Percentiles rank a stretch among this genome's conserved stretches.
Evolutionary conservation across 2,113 vertebrate genomes (phyloP).

Genomic region (Leucoraja erinaceus): DNA sequence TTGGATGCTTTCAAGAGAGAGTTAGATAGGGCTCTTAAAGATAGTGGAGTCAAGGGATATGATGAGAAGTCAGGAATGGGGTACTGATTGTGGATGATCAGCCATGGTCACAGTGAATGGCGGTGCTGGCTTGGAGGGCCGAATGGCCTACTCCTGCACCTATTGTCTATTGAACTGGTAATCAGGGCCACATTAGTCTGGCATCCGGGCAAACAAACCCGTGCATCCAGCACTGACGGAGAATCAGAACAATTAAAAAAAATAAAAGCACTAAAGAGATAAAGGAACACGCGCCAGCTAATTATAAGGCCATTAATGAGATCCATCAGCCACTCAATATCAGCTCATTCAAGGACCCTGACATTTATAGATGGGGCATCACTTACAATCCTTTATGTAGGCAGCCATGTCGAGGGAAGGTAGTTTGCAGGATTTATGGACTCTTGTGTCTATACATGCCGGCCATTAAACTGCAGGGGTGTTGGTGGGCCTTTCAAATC

Average conservation of each 20-base stretch:
- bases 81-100: too few species aligned
- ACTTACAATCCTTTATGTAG: slow-evolving; percentile 47
- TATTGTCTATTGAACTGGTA: not conserved
- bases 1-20: too few species aligned
- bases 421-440: slow-evolving; percentile 49
- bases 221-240: not conserved
- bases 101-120: too few species aligned
- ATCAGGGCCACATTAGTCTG: not conserved
- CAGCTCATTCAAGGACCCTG: slow-evolving; percentile 1
- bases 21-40: too few species aligned
- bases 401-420: slow-evolving; percentile 43
- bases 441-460: slow-evolving; percentile 41
- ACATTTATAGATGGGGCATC: slow-evolving; percentile 39
- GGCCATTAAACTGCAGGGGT: slow-evolving; percentile 46
- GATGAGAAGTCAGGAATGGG: too few species aligned
- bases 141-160: not conserved
- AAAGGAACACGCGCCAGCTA: not conserved
- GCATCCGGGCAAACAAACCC: not conserved
- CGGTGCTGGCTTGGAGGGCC: not conserved
- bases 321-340: slow-evolving; percentile 9
- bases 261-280: slow-evolving; percentile 12
- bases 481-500: slow-evolving; percentile 44
- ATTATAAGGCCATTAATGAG: slow-evolving; percentile 27
- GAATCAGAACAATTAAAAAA: not conserved
- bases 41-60: too few species aligned